Base-by-base conservation (phyloP, 2,888 invertebrate species). In the Villa cingulata region DNA sequence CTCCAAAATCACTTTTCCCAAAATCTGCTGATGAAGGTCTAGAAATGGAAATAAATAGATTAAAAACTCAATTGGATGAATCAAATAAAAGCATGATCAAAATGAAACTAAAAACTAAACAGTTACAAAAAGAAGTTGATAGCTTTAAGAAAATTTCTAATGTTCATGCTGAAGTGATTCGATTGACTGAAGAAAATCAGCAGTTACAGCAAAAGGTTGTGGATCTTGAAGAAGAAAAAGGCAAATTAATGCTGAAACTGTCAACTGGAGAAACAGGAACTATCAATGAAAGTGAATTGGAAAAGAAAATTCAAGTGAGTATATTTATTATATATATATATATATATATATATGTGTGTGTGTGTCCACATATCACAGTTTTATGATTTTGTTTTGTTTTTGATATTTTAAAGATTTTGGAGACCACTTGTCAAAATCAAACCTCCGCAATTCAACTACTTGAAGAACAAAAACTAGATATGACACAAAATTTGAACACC, bases 71-170 rank as follows among this genome's bases (percentile, higher is more conserved):
- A 61, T 69, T 86, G 44, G 84, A 86, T 51, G 77, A 80, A 46
- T 74, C 79, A 29, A 87, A 87, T 60, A 85, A 85, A 62, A 78
- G 74, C 59, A 81, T 81, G 77, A 78, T 84, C 43, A 85, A 85
- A 69, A 73, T 82, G 10, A 84, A 84, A 63, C 68, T 74, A 48
- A 86, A 85, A 70, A 64, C 82, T 41, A 87, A 84, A 62, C 81
- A 81, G 61, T 69, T 86, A 59, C 85, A 83, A 58, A 86, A 83
- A 59, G 83, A 85, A 58, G 73, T 82, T 34, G 79, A 80, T 53
- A 73, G 74, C 56, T 74, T 80, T 46, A 77, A 76, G 57, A 75
- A 82, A 71, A 72, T 78, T 37, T 79, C 79, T 37, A 83, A 84
- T 61, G 64, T 75, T 15, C 80, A 83, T 64, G 76, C 77, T 37